These are phyloP conservation scores for Cecropterus lyciades DNA, from an alignment of 1,140 invertebrate species.

Conservation along the genomic window DNA sequence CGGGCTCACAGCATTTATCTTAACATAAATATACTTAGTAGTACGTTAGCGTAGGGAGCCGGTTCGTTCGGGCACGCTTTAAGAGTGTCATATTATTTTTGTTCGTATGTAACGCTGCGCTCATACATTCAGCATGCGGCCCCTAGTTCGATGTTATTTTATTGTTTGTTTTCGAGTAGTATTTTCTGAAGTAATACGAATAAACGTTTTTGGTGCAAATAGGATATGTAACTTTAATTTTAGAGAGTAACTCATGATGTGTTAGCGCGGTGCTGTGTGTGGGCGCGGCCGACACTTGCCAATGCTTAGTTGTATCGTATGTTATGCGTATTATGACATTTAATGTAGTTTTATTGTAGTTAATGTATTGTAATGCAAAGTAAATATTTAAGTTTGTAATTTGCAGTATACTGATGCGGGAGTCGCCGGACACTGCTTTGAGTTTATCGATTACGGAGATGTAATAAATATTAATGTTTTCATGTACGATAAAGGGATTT, in stretches of 20 bases:
- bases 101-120: slow-evolving; percentile 49
- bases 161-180: slow-evolving; percentile 5
- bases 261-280: slow-evolving; percentile 16
- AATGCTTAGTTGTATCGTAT: slow-evolving; percentile 73
- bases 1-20: slow-evolving; percentile 42
- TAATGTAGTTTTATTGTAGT: slow-evolving; percentile 33
- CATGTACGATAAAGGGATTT: too few species aligned
- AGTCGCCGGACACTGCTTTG: neutral
- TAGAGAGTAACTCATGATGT: neutral
- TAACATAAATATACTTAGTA: slow-evolving; percentile 22
- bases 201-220: slow-evolving; percentile 35
- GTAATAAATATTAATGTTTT: too few species aligned
- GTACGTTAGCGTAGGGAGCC: slow-evolving; percentile 46
- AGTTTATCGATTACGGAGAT: too few species aligned
- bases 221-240: slow-evolving; percentile 26
- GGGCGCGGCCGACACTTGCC: slow-evolving; percentile 65
- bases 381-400: slow-evolving; percentile 39
- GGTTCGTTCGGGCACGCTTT: slow-evolving; percentile 58
- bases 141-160: slow-evolving; percentile 26
- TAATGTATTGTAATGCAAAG: slow-evolving; percentile 37
- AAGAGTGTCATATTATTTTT: slow-evolving; percentile 70
- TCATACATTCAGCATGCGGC: slow-evolving; percentile 32
- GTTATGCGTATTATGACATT: slow-evolving; percentile 48
- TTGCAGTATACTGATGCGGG: slow-evolving; percentile 35
- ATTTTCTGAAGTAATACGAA: slow-evolving; percentile 1